Evolutionary conservation across 2,888 invertebrate genomes (phyloP), one percentile per base, ranked within the genome.

Genomic region (Achlya flavicornis): DNA sequence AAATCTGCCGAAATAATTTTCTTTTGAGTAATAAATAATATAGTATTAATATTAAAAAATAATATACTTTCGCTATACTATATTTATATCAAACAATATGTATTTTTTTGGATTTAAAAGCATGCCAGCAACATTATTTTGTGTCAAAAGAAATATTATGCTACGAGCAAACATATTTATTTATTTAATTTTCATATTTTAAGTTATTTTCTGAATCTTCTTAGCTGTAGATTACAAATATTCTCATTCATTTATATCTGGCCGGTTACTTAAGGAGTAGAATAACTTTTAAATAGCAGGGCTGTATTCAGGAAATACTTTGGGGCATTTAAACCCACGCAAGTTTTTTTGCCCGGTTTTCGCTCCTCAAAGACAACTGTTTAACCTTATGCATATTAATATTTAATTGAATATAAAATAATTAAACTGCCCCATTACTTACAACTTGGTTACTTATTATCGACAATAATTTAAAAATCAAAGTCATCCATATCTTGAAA

Each of bases 241-340:
- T 64, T 60, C 61, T 65, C 41, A 65, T 62, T 41, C 7, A 43
- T 43, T 63, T 41, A 64, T 62, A 59, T 63, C 67, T 63, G 81
- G 81, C 78, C 67, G 53, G 77, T 65, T 78, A 81, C 81, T 81
- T 81, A 79, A 71, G 64, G 65, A 63, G 59, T 63, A 63, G 65
- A 57, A 63, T 53, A 58, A 58, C 19, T 35, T 61, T 19, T 53
- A 53, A 46, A 46, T n/a, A 53, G 10, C 19, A 53, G 53, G 53
- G 19, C 16, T 53, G 53, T 53, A 53, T 53, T 53, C 19, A 19
- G 53, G 53, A 53, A 16, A 16, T 16, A 16, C 6, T 10, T 53
- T 19, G 53, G 53, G 19, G 19, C 53, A 53, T 48, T 26, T 48
- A 2, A 0, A 4, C 0, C 8, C 10, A n/a, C 4, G 46, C 14